These are phyloP conservation scores for Acrocyrtus sp. DNA, from an alignment of 2,888 invertebrate genomes.

Conservation along the genomic window DNA sequence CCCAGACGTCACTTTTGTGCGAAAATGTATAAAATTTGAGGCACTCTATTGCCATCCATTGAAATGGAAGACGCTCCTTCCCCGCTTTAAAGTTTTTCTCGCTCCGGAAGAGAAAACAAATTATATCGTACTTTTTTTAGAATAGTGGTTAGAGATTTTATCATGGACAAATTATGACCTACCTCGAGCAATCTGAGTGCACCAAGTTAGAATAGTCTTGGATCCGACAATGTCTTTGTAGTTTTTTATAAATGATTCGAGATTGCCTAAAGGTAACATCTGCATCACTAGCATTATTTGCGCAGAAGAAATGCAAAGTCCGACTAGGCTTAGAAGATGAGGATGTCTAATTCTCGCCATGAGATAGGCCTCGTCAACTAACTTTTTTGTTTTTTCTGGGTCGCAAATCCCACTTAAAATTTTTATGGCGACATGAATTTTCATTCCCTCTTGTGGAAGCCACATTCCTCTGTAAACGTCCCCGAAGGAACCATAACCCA, in stretches of 20 bases:
- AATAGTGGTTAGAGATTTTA: background rate
- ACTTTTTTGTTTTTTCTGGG: slow-evolving; percentile 88
- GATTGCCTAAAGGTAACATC: slow-evolving; percentile 95
- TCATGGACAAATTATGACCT: background rate
- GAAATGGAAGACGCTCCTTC: too few relatives aligned
- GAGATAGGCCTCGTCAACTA: slow-evolving; percentile 95
- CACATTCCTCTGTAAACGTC: slow-evolving; percentile 96
- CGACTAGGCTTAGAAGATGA: slow-evolving; percentile 90
- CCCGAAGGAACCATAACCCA: slow-evolving; percentile 97
- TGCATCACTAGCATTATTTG: slow-evolving; percentile 99
- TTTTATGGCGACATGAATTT: slow-evolving; percentile 97
- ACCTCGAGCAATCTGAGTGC: slow-evolving; percentile 94
- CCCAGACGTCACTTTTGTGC: too few relatives aligned
- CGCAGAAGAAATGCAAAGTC: slow-evolving; percentile 91
- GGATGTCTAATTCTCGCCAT: slow-evolving; percentile 98
- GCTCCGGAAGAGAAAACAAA: too few relatives aligned
- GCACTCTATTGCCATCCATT: too few relatives aligned
- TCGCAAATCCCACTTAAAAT: slow-evolving; percentile 85
- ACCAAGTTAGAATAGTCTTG: slow-evolving; percentile 94
- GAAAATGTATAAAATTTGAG: too few relatives aligned
- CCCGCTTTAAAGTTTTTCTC: too few relatives aligned
- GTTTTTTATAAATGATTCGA: slow-evolving; percentile 92
- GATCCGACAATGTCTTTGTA: slow-evolving; percentile 94
- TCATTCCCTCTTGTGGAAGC: slow-evolving; percentile 93
- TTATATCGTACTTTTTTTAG: too few relatives aligned